Percentiles rank a stretch among this genome's conserved stretches.
Conservation (phyloP, 2,113 vertebrate species). For the Egretta garzetta region DNA sequence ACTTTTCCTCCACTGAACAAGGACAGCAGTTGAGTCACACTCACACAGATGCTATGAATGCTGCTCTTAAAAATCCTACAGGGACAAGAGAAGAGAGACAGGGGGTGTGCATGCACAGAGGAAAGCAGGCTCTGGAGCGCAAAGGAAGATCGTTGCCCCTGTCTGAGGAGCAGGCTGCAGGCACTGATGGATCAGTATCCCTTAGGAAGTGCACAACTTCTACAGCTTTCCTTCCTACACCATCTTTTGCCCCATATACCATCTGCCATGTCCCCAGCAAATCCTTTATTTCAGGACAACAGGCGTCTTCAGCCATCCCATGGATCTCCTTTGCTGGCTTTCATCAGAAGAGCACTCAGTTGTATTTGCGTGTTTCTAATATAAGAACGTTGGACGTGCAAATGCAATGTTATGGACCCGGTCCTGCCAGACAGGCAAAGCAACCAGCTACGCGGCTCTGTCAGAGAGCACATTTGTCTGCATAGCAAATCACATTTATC, state of each 20-base stretch:
- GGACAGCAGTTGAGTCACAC: not conserved
- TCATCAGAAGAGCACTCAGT: not conserved
- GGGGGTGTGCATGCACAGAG: not conserved
- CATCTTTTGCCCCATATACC: not conserved
- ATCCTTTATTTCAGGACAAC: not conserved
- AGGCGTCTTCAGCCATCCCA: not conserved
- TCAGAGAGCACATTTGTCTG: not conserved
- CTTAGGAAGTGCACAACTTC: not conserved
- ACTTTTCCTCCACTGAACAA: not conserved
- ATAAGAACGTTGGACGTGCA: accelerated
- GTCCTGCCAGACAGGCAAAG: not conserved
- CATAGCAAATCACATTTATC: not conserved
- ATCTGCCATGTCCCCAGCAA: not conserved
- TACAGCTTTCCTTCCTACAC: not conserved
- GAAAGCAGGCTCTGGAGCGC: not conserved
- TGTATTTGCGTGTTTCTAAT: not conserved
- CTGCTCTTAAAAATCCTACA: not conserved
- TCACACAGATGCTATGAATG: not conserved
- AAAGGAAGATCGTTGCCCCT: not conserved
- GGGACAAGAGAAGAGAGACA: not conserved
- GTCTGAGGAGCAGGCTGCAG: not conserved
- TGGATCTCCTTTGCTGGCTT: not conserved
- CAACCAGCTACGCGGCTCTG: not conserved
- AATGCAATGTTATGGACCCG: not conserved
- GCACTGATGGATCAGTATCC: not conserved